These are phyloP conservation scores for Phaethon lepturus DNA, from an alignment of 2,113 vertebrate species.

Conservation along the genomic window DNA sequence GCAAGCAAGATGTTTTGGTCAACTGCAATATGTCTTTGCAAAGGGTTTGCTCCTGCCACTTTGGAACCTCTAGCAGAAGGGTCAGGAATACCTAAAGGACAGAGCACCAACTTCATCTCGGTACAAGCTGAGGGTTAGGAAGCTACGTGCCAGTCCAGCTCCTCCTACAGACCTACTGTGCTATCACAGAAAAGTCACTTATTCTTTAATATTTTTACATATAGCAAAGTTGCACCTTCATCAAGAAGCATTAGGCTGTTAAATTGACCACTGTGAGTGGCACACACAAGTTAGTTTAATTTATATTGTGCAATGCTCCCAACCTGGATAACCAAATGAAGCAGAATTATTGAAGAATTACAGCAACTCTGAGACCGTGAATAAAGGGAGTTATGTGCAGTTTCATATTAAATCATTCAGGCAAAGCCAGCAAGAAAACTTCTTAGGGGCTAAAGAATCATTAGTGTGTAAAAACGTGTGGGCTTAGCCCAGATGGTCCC, in stretches of 20 bases:
- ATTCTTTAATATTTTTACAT: not conserved
- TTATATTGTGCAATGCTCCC: not conserved
- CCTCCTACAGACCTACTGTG: not conserved
- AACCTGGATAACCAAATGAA: not conserved
- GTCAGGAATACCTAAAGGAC: not conserved
- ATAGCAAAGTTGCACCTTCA: not conserved
- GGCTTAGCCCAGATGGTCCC: constrained; percentile 10
- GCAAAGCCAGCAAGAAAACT: not conserved
- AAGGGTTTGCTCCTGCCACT: not conserved
- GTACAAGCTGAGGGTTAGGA: not conserved
- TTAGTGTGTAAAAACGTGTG: not conserved
- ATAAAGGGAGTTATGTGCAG: not conserved
- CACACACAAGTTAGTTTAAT: not conserved
- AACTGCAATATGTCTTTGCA: not conserved
- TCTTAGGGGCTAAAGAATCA: not conserved
- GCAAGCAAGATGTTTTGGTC: not conserved
- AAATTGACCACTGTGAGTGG: not conserved
- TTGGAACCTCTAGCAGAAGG: not conserved
- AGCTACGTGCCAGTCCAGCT: not conserved
- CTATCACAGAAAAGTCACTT: not conserved
- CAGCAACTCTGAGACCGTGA: not conserved
- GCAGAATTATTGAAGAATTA: not conserved
- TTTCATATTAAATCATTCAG: not conserved
- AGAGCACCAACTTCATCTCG: not conserved
- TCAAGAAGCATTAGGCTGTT: not conserved